Base-by-base conservation (phyloP, 2,113 vertebrate species). In the Tragelaphus scriptus region DNA sequence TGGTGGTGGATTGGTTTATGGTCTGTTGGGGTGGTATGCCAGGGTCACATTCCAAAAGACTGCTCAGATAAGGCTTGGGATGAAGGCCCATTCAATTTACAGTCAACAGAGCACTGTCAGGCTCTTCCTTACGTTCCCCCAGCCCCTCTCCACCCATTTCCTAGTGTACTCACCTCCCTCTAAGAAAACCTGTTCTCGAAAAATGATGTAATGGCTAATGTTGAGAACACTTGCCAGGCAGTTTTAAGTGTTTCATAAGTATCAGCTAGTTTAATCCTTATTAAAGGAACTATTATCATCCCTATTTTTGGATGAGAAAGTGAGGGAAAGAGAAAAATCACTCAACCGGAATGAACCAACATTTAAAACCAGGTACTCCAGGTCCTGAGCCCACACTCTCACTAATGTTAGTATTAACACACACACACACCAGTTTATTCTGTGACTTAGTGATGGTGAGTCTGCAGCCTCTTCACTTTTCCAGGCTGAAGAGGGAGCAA, bases 181-280 rank as follows among this genome's bases (percentile, higher is more conserved):
- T 94, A 3, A 6, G 65, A 80, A 95, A 94, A 91, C 53, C 4
- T 93, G 44, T 58, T 49, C 16, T 49, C 1, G 3, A 58, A 90
- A 93, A 47, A 59, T n/a, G 81, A 51, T 19, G 10, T 0, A 15
- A 80, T 1, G 2, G 68, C 61, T 68, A 44, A 71, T 44, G 25
- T 2, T 15, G 92, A 92, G 63, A 58, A 81, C 10, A 32, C 56
- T 28, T 26, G 14, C 49, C 16, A 59, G 86, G 61, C 23, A 80
- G 32, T 90, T 95, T 65, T 75, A 88, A 96, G 71, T 56, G 40
- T 19, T 93, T 82, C 65, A 0, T 21, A 68, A 84, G 25, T 82
- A 80, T 80, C 28, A 88, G 79, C 30, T 85, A 79, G 90, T 55
- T 93, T 85, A 97, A 95, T 91, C 49, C 59, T 94, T 93, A 86